Conservation (phyloP, 2,888 invertebrate genomes). For the Fabriciana adippe region DNA sequence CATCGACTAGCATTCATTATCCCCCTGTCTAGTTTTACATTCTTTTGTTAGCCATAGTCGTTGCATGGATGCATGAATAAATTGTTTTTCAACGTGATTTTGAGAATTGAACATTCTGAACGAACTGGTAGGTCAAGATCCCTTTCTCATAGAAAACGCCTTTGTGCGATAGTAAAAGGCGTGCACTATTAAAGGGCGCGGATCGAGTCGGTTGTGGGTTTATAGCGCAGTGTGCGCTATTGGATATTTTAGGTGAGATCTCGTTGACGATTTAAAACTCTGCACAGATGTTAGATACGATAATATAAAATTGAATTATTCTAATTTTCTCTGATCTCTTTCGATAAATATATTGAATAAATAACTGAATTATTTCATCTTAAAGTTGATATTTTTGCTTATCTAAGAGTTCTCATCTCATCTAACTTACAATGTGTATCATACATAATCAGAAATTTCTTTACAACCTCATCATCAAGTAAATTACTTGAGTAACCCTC, state of each 20-base stretch:
- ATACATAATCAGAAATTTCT: no score
- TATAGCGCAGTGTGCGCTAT: conserved; percentile 42
- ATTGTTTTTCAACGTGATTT: conserved; percentile 68
- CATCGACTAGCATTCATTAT: conserved; percentile 80
- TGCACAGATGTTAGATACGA: conserved; percentile 14
- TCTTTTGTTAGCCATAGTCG: conserved; percentile 75
- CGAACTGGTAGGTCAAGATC: conserved; percentile 82
- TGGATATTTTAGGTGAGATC: conserved; percentile 37
- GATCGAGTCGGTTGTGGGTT: conserved; percentile 57
- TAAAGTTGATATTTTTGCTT: no score
- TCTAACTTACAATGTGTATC: no score
- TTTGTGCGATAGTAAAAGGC: conserved; percentile 78
- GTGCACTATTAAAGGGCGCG: conserved; percentile 75
- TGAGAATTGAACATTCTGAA: conserved; percentile 71
- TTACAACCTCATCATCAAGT: no score
- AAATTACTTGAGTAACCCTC: no score
- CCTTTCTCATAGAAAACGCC: conserved; percentile 79
- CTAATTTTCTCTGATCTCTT: background rate
- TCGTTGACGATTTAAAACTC: conserved; percentile 30
- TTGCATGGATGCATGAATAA: conserved; percentile 80
- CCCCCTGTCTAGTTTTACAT: conserved; percentile 80
- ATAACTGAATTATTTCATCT: background rate
- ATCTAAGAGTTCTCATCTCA: no score
- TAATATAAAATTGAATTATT: background rate
- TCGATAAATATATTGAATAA: background rate